Base-by-base conservation (phyloP, 1,140 invertebrate species). In the Drosophila albomicans region DNA sequence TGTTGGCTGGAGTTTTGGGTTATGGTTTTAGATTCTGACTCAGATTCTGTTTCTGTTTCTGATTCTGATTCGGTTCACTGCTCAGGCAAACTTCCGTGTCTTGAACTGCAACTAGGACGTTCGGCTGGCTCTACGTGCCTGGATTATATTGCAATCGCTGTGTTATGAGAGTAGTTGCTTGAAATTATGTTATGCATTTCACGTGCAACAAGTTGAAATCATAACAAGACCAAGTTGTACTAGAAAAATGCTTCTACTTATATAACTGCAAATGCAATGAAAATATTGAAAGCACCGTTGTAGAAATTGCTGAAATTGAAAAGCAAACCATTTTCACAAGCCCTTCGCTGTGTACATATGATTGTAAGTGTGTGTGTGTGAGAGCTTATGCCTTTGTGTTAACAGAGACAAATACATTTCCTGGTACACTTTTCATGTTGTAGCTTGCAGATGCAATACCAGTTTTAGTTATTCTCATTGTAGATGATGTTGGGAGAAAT, bases 181-280 rank as follows among this genome's bases (percentile, higher is more conserved):
- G 7, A 70, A 65, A 67, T 57, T 69, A 89, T 68, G 70, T 89
- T 88, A 88, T 88, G 85, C 85, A 89, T 81, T 88, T 88, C 85
- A 88, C 85, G 85, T 88, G 86, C 85, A 88, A 88, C 85, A 88
- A 88, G 85, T 88, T 88, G 85, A 75, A 89, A 85, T 88, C 85
- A 88, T 88, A 88, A 88, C 85, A 88, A 80, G 80, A 54, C 43
- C 76, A 25, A 64, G 51, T 58, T 66, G 74, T 61, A 67, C 48
- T 48, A 75, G 59, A 13, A 49, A 46, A 56, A 62, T 72, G 74
- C 73, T 75, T 78, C 57, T 75, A 77, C 73, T 78, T 78, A 66
- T 75, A 69, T 62, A 84, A 89, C 78, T 61, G 78, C 7, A 78
- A 89, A 89, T 88, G 81, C 78, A 88, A 89, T 81, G 78, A 89